Base-by-base conservation (phyloP, 2,797 vertebrate species). In the Pangasius macronema region DNA sequence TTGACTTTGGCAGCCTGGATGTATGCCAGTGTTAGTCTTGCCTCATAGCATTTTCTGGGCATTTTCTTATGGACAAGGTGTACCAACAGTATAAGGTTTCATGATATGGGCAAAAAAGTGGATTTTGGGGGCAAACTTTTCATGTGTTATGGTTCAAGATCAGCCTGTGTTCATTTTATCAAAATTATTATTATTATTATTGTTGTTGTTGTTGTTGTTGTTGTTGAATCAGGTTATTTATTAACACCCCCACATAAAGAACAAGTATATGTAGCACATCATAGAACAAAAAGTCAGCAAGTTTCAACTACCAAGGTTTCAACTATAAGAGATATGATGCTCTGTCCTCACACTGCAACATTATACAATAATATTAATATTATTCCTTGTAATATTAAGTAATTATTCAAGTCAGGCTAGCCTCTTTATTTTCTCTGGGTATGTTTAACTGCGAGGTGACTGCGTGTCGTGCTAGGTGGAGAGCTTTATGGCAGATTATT, bases 11-110 rank as follows among this genome's bases (percentile, higher is more conserved):
- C 55, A 61, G 20, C 16, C 76, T 79, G 51, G 76, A 55, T 33
- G 3, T 53, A 55, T 86, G 85, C 85, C 86, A 81, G 77, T 83
- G 72, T 89, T 88, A 85, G 81, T 80, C 55, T 59, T 88, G 87
- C 77, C 75, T 61, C 33, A 42, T 59, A 81, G 79, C 55, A 27
- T 59, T 81, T 77, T 80, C 42, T 42, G 11, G 20, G 1, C n/a
- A 13, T 46, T 30, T 79, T 75, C 46, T 53, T 53, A 16, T 24
- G 3, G 49, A 53, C 16, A 77, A 36, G 8, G 20, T 79, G n/a
- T 55, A 20, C 3, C 16, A 30, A 77, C 13, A 18, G 13, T 30
- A 77, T 53, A 77, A 30, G 16, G 14, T 49, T 76, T 5, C 51
- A 55, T 22, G 3, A 33, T 33, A 20, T 46, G 72, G 5, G 42